A percentile compares a stretch with the other conserved stretches of the same genome.
phyloP scores from a whole-genome alignment of 1,140 invertebrate genomes.

The Cydia splendana region DNA sequence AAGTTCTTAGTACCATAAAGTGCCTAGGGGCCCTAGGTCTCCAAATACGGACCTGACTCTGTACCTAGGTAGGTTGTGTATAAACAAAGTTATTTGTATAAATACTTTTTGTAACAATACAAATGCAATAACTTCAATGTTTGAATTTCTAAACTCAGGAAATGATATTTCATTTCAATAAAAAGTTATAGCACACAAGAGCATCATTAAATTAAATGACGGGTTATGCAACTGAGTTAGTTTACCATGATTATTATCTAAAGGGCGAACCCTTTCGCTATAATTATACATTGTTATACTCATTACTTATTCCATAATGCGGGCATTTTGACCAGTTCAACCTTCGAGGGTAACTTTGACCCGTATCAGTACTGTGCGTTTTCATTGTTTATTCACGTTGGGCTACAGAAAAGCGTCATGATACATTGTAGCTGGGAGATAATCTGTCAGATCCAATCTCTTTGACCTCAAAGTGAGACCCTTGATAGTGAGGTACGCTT shows the following conservation, averaged over 20 bases:
- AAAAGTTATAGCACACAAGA: neutral
- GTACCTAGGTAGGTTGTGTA: too few species aligned
- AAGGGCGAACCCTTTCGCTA: neutral
- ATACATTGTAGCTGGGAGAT: neutral
- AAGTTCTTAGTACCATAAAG: too few species aligned
- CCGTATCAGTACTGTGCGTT: neutral
- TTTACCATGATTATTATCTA: neutral
- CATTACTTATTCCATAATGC: neutral
- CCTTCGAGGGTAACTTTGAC: conserved; percentile 10
- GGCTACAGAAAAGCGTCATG: neutral
- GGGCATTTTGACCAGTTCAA: neutral
- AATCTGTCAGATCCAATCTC: too few species aligned
- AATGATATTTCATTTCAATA: neutral
- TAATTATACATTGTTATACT: conserved; percentile 13
- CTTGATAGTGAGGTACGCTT: too few species aligned
- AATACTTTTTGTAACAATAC: too few species aligned
- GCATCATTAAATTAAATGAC: neutral
- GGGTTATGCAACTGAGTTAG: neutral
- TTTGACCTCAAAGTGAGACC: too few species aligned
- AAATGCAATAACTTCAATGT: too few species aligned
- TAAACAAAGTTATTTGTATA: too few species aligned
- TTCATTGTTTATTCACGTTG: neutral
- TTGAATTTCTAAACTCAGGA: too few species aligned
- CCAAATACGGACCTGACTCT: too few species aligned
- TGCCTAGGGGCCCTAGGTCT: too few species aligned